Evolutionary conservation across 2,113 vertebrate species (phyloP).

Genomic region (Empidonax alnorum): DNA sequence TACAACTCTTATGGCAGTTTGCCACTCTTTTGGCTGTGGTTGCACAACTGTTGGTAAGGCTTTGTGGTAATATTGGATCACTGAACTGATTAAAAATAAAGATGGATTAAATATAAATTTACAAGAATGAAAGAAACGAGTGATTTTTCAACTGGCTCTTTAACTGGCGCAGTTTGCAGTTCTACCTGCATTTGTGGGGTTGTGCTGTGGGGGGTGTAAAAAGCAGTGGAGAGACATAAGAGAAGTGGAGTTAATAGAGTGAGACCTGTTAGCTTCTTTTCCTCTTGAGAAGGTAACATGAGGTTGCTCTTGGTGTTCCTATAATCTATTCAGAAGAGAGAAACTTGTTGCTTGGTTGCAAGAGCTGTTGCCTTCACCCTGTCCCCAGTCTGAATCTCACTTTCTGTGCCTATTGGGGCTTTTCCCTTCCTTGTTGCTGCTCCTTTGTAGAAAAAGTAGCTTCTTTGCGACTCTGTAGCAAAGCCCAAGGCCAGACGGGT

Average conservation of each 20-base stretch:
- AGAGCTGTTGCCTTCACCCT: neutral
- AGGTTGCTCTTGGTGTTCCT: accelerated
- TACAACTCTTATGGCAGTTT: neutral
- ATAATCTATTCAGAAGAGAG: neutral
- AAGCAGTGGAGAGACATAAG: accelerated
- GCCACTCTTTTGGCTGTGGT: neutral
- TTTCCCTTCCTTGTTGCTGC: accelerated
- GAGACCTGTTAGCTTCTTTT: neutral
- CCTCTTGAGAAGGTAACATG: neutral
- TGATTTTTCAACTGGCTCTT: neutral
- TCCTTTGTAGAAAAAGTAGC: accelerated
- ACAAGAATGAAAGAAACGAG: neutral
- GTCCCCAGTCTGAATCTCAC: neutral
- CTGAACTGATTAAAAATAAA: neutral
- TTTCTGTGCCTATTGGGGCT: accelerated
- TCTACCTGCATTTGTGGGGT: accelerated
- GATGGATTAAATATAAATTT: neutral
- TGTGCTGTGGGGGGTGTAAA: neutral
- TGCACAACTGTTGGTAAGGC: neutral
- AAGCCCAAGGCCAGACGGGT: neutral
- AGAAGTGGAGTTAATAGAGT: neutral
- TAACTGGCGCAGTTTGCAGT: neutral
- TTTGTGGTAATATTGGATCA: neutral
- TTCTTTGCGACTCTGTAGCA: neutral
- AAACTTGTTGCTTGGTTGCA: neutral